Evolutionary conservation across 2,888 invertebrate genomes (phyloP).

Genomic region (Gastrophysa polygoni): DNA sequence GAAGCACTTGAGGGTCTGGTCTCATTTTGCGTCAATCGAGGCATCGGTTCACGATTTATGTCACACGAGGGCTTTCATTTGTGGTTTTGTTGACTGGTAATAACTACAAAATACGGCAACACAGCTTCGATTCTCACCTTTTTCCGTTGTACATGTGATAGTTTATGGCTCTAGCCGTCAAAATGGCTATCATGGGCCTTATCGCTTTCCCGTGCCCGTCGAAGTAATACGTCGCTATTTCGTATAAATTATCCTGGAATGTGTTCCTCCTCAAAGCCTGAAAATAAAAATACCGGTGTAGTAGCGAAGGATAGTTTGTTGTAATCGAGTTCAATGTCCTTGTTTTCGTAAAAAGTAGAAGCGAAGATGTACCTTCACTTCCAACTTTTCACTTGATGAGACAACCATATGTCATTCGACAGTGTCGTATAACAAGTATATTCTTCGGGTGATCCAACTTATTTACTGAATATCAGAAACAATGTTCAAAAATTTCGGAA

Average conservation of each 20-base stretch:
- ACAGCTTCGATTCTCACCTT: constrained; percentile 63
- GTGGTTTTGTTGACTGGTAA: too few relatives aligned
- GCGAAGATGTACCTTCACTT: not conserved
- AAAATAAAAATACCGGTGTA: constrained; percentile 36
- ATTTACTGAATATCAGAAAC: too few relatives aligned
- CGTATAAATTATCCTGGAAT: constrained; percentile 82
- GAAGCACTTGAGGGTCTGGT: too few relatives aligned
- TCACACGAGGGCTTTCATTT: too few relatives aligned
- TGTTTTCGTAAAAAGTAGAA: not conserved
- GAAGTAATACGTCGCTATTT: constrained; percentile 96
- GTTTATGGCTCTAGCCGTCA: constrained; percentile 94
- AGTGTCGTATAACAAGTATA: too few relatives aligned
- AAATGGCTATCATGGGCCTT: constrained; percentile 91
- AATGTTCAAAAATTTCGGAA: too few relatives aligned
- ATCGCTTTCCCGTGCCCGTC: constrained; percentile 97
- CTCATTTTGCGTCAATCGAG: too few relatives aligned
- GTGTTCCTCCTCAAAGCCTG: constrained; percentile 80
- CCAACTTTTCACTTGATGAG: not conserved
- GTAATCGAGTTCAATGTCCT: not conserved
- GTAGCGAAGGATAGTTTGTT: too few relatives aligned
- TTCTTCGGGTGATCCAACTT: too few relatives aligned
- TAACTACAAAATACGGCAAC: too few relatives aligned
- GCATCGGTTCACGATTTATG: too few relatives aligned
- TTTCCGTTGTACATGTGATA: constrained; percentile 86
- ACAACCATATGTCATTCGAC: too few relatives aligned